Conservation (phyloP, 2,888 invertebrate genomes). For the Amiota minor region DNA sequence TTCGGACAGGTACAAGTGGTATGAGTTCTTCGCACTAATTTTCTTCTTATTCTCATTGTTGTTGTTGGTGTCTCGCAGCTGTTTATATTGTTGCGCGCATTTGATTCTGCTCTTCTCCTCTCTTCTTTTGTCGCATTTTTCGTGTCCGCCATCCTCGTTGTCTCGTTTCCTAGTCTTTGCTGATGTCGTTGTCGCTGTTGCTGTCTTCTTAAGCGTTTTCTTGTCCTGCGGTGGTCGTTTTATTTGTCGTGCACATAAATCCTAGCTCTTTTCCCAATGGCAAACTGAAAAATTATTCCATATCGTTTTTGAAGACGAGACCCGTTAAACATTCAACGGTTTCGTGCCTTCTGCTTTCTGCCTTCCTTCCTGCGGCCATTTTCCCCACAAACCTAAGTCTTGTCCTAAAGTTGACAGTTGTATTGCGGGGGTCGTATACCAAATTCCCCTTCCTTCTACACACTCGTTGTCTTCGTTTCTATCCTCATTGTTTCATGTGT, state of each 20-base stretch:
- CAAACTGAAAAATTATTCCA: conserved; percentile 37
- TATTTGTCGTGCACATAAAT: conserved; percentile 70
- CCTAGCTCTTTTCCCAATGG: conserved; percentile 68
- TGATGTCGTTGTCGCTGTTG: conserved; percentile 37
- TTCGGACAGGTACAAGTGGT: conserved; percentile 5
- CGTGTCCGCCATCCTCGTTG: background rate
- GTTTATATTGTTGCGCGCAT: conserved; percentile 56
- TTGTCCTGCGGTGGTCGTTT: conserved; percentile 71
- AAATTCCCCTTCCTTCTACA: conserved; percentile 19
- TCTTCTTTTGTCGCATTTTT: background rate
- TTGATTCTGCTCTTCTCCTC: conserved; percentile 2
- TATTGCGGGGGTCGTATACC: conserved; percentile 24
- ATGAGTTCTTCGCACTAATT: conserved; percentile 18
- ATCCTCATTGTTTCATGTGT: conserved; percentile 37
- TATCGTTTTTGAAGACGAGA: no score
- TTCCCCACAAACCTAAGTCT: background rate
- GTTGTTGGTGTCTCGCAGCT: conserved; percentile 58
- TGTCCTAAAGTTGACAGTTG: conserved; percentile 39
- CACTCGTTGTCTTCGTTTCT: background rate
- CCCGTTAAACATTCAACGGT: no score
- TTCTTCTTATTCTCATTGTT: conserved; percentile 18
- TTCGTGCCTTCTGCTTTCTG: no score
- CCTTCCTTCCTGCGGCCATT: no score
- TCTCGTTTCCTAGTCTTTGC: background rate
- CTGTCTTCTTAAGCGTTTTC: conserved; percentile 64